These are phyloP conservation scores for Chromis chromis DNA, from an alignment of 2,797 vertebrate genomes.

Conservation along the genomic window DNA sequence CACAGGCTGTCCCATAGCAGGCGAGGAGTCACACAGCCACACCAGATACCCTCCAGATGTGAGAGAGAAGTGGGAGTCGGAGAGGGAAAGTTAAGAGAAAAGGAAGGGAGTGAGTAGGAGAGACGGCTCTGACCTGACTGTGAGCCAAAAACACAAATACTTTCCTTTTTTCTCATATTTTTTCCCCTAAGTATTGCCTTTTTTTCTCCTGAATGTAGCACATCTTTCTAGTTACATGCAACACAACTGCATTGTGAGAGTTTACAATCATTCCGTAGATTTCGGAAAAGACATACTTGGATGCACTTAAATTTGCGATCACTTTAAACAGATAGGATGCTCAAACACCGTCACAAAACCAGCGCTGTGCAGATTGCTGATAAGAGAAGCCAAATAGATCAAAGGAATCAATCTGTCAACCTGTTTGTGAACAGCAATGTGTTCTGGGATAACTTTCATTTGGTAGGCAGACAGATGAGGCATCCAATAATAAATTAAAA, in stretches of 20 bases:
- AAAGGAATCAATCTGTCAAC: background rate
- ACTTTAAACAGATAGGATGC: conserved; percentile 13
- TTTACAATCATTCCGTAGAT: background rate
- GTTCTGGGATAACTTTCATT: conserved; percentile 13
- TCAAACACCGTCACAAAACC: background rate
- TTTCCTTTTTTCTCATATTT: conserved; percentile 67
- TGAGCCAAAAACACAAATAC: conserved; percentile 80
- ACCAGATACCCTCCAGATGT: conserved; percentile 91
- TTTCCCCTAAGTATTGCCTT: conserved; percentile 12
- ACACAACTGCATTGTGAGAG: background rate
- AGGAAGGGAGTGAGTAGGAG: conserved; percentile 64
- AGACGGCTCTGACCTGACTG: conserved; percentile 72
- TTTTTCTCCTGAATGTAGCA: conserved; percentile 37
- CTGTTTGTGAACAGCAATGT: conserved; percentile 1
- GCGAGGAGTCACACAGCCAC: conserved; percentile 78
- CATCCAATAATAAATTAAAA: conserved; percentile 40
- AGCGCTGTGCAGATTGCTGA: background rate
- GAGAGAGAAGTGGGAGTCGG: conserved; percentile 69
- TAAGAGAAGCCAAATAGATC: background rate
- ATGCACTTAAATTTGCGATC: background rate
- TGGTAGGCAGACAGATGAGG: conserved; percentile 8
- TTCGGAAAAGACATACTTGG: background rate
- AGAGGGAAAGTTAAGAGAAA: conserved; percentile 62
- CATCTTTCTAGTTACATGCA: conserved; percentile 33
- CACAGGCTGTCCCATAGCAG: conserved; percentile 85